Evolutionary conservation across 2,888 invertebrate species (phyloP).

Genomic region (Neoascia interrupta): DNA sequence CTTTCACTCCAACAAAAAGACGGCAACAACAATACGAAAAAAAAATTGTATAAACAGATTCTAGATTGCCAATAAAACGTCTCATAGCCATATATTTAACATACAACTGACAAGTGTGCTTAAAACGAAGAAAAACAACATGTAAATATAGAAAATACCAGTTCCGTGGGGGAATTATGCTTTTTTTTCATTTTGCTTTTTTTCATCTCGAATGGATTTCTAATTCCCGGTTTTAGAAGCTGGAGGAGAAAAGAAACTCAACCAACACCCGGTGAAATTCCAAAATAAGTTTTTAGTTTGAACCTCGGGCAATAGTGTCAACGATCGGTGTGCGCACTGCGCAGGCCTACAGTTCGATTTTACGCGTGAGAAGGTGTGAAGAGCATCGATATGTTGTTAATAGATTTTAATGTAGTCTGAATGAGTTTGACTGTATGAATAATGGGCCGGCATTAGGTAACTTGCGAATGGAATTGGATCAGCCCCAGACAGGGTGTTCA

Average conservation of each 20-base stretch:
- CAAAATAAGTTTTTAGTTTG: no score
- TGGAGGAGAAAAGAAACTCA: slow-evolving; percentile 23
- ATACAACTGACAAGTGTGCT: slow-evolving; percentile 21
- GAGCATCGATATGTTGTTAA: slow-evolving; percentile 19
- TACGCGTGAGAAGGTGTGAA: slow-evolving; percentile 34
- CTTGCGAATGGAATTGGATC: no score
- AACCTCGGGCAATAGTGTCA: no score
- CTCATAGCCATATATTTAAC: no score
- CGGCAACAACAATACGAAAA: no score
- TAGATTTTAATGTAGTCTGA: slow-evolving; percentile 17
- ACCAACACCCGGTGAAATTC: slow-evolving; percentile 44
- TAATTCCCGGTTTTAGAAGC: slow-evolving; percentile 57
- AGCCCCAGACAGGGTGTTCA: no score
- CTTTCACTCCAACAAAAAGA: not conserved
- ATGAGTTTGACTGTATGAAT: no score
- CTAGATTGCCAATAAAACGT: not conserved
- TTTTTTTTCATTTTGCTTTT: not conserved
- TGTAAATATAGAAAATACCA: slow-evolving; percentile 38
- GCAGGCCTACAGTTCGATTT: slow-evolving; percentile 32
- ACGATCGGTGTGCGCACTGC: no score
- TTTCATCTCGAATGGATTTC: slow-evolving; percentile 35
- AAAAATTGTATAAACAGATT: slow-evolving; percentile 14
- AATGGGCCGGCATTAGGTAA: no score
- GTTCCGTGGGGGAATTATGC: slow-evolving; percentile 24
- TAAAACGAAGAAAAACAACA: not conserved